A percentile compares a stretch with the other conserved stretches of the same genome.
Conservation (phyloP, 2,113 vertebrate genomes). For the Craseonycteris thonglongyai region DNA sequence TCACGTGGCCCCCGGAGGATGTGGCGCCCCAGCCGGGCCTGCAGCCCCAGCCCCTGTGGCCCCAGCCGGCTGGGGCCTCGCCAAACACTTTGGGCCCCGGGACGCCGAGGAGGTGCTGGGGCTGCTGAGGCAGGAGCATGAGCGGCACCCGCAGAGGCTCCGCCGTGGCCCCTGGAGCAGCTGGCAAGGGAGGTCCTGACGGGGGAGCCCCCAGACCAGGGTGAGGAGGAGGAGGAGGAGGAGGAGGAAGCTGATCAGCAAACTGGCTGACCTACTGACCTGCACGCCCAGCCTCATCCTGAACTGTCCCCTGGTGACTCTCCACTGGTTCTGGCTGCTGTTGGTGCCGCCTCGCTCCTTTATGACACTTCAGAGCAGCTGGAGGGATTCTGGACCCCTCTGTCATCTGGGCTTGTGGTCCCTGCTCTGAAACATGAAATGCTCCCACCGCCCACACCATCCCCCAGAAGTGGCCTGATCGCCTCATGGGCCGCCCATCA, state of each 20-base stretch:
- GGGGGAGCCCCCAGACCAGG: background rate
- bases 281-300: background rate
- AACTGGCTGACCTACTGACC: background rate
- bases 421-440: background rate
- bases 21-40: fast-evolving
- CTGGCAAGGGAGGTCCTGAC: background rate
- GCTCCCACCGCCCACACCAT: background rate
- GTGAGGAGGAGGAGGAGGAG: background rate
- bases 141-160: conserved; percentile 7
- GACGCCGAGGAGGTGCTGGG: conserved; percentile 41
- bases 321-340: background rate
- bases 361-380: background rate
- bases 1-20: conserved; percentile 35
- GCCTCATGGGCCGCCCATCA: no score
- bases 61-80: conserved; percentile 34
- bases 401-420: background rate
- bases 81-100: conserved; percentile 47
- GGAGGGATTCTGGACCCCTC: background rate
- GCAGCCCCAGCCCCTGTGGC: conserved; percentile 45
- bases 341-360: background rate
- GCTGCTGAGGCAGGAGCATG: background rate
- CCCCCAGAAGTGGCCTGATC: background rate
- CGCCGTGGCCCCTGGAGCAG: conserved; percentile 53
- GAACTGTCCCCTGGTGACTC: background rate
- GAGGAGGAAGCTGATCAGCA: background rate